phyloP scores from a whole-genome alignment of 2,797 vertebrate species.

The Garrulus glandarius region DNA sequence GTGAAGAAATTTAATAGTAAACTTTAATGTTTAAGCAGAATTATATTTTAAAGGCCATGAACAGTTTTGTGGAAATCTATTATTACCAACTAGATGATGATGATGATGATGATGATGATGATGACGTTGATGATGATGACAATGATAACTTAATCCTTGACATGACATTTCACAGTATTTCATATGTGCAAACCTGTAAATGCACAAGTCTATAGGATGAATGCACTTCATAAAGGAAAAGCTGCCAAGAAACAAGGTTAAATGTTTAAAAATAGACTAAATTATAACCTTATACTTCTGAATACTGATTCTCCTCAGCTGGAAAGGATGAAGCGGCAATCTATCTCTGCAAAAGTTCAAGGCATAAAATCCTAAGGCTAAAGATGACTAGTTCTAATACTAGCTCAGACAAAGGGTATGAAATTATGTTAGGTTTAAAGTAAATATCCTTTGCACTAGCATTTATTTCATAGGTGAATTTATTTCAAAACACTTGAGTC shows the following conservation, averaged over 20 bases:
- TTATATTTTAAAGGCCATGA: neutral
- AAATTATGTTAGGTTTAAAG: neutral
- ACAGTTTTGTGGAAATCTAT: neutral
- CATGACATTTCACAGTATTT: neutral
- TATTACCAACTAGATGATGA: neutral
- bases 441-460: neutral
- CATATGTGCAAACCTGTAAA: neutral
- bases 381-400: neutral
- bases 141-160: neutral
- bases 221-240: neutral
- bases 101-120: neutral
- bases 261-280: neutral
- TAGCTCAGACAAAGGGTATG: neutral
- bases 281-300: neutral
- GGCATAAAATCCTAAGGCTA: neutral
- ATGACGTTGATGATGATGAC: neutral
- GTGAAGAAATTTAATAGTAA: neutral
- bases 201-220: neutral
- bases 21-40: neutral
- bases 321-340: neutral
- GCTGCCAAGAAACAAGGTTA: neutral
- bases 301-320: neutral
- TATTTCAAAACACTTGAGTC: neutral
- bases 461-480: neutral
- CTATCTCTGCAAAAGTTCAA: neutral